Conservation (phyloP, 2,888 invertebrate genomes). For the Limnephilus lunatus region DNA sequence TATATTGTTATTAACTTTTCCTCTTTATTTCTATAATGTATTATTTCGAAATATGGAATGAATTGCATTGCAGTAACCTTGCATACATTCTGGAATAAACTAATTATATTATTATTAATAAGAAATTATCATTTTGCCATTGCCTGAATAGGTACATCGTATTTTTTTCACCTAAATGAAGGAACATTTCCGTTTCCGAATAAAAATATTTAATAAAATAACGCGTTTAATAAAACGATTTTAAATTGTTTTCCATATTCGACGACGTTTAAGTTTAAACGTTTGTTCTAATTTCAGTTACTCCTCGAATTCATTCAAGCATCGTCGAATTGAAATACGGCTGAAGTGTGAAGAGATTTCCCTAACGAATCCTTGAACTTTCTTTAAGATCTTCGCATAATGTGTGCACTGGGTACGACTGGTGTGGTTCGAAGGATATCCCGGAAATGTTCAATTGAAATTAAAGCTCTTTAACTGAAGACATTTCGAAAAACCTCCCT, state of each 20-base stretch:
- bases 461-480: neutral
- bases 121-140: no score
- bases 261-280: neutral
- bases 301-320: neutral
- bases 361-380: neutral
- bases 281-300: neutral
- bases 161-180: no score
- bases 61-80: no score
- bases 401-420: neutral
- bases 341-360: slow-evolving; percentile 8
- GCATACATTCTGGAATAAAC: no score
- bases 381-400: neutral
- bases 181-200: no score
- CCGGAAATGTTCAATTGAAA: neutral
- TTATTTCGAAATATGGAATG: no score
- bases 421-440: neutral
- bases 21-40: no score
- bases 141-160: no score
- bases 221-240: neutral
- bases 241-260: neutral
- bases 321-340: neutral
- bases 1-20: no score
- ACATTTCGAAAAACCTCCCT: neutral
- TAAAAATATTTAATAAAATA: no score
- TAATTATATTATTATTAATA: no score